Evolutionary conservation across 1,140 invertebrate species (phyloP).

Genomic region (Drosophila malerkotliana): DNA sequence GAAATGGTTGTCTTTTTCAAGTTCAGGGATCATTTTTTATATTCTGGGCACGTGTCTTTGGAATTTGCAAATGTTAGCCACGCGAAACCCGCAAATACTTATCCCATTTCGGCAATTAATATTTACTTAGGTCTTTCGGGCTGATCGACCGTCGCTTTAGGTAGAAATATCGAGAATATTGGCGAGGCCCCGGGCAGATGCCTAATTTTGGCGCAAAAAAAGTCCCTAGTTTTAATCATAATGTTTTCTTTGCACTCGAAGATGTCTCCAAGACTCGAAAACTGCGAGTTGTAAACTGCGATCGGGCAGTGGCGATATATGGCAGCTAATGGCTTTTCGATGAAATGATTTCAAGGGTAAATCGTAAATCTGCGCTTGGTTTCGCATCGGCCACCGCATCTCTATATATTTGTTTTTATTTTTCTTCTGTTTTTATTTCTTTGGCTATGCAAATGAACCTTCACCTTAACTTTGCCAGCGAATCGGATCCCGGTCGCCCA

Average conservation of each 20-base stretch:
- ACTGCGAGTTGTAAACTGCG: constrained; percentile 28
- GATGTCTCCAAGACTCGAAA: constrained; percentile 25
- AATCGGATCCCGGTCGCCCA: constrained; percentile 58
- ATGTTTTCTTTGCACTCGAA: constrained; percentile 32
- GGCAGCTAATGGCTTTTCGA: constrained; percentile 62
- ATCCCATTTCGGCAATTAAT: constrained; percentile 7
- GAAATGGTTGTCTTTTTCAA: not conserved
- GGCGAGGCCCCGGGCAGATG: not conserved
- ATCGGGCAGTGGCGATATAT: constrained; percentile 46
- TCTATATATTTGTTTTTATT: not conserved
- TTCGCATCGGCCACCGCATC: constrained; percentile 38
- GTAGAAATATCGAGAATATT: constrained; percentile 2
- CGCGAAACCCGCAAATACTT: constrained; percentile 8
- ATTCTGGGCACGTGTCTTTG: not conserved
- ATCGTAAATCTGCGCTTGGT: constrained; percentile 55
- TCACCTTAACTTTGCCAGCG: constrained; percentile 57
- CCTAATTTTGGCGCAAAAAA: constrained; percentile 16
- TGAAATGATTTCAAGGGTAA: constrained; percentile 75
- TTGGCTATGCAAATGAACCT: constrained; percentile 69
- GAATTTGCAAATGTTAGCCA: constrained; percentile 8
- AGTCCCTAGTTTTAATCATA: not conserved
- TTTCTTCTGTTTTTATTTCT: constrained; percentile 18
- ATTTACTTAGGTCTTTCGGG: constrained; percentile 22
- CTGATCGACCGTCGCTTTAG: not conserved
- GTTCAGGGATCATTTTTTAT: not conserved